These are phyloP conservation scores for Neoascia interrupta DNA, from an alignment of 2,888 invertebrate species.

Conservation along the genomic window DNA sequence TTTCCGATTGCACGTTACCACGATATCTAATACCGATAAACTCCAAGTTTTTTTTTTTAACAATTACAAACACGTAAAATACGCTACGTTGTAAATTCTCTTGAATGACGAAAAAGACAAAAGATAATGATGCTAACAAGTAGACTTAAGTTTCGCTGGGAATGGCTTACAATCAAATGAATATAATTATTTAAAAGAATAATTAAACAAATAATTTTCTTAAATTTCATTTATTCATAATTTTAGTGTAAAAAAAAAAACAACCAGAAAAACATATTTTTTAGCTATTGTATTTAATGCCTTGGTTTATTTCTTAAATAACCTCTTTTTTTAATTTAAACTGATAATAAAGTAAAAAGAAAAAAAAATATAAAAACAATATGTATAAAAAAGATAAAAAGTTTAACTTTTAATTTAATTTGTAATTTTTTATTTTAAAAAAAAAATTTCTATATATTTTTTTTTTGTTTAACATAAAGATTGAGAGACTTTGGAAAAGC, in stretches of 20 bases:
- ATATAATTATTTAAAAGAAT: constrained; percentile 43
- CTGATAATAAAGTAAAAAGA: constrained; percentile 9
- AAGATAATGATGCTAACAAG: constrained; percentile 67
- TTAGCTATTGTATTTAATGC: constrained; percentile 30
- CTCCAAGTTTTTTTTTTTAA: no score
- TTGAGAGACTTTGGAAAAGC: constrained; percentile 64
- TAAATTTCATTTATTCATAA: background rate
- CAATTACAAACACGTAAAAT: no score
- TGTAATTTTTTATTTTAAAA: background rate
- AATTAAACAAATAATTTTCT: background rate
- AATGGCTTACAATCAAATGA: constrained; percentile 52
- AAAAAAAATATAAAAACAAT: constrained; percentile 17
- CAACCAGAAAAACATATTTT: constrained; percentile 13
- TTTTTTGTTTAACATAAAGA: constrained; percentile 21
- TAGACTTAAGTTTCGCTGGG: constrained; percentile 66
- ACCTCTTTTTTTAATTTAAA: constrained; percentile 7
- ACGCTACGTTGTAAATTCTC: constrained; percentile 47
- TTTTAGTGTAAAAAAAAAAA: constrained; percentile 45
- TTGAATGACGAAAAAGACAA: constrained; percentile 65
- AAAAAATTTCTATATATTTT: constrained; percentile 1
- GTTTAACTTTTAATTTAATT: constrained; percentile 8
- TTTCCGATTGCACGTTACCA: no score
- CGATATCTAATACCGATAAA: no score
- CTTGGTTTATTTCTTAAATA: constrained; percentile 15
- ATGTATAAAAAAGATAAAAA: constrained; percentile 25